These are phyloP conservation scores for Alauda arvensis DNA, from an alignment of 2,797 vertebrate genomes.

Conservation along the genomic window DNA sequence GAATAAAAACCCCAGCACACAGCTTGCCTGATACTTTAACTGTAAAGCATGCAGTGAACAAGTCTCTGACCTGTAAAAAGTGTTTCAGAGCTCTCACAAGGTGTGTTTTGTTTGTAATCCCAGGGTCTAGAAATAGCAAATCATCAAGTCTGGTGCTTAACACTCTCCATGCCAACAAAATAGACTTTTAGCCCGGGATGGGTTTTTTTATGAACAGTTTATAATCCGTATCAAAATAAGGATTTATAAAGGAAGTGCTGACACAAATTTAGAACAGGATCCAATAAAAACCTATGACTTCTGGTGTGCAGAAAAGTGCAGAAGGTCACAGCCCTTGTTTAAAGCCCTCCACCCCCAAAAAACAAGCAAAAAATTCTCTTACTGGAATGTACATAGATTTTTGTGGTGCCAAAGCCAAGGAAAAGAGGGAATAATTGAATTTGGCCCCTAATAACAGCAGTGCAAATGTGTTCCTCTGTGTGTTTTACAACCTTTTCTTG, in stretches of 20 bases:
- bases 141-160: not conserved
- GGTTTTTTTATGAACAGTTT: constrained; percentile 13
- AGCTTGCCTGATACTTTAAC: not conserved
- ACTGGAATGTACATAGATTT: not conserved
- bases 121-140: constrained; percentile 13
- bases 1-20: not conserved
- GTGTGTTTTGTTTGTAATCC: constrained; percentile 14
- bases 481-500: not conserved
- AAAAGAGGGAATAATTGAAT: not conserved
- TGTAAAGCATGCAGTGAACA: not conserved
- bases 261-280: constrained; percentile 5
- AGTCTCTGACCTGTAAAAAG: not conserved
- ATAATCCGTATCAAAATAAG: constrained; percentile 42
- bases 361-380: not conserved
- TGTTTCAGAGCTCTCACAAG: constrained; percentile 1
- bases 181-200: not conserved
- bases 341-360: not conserved
- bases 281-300: constrained; percentile 18
- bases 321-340: not conserved
- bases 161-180: not conserved
- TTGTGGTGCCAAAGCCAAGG: not conserved
- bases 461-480: not conserved
- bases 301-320: not conserved
- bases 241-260: constrained; percentile 33
- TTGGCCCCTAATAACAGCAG: not conserved